A percentile compares a stretch with the other conserved stretches of the same genome.
phyloP scores from a whole-genome alignment of 1,140 invertebrate species.

The Eciton burchellii region DNA sequence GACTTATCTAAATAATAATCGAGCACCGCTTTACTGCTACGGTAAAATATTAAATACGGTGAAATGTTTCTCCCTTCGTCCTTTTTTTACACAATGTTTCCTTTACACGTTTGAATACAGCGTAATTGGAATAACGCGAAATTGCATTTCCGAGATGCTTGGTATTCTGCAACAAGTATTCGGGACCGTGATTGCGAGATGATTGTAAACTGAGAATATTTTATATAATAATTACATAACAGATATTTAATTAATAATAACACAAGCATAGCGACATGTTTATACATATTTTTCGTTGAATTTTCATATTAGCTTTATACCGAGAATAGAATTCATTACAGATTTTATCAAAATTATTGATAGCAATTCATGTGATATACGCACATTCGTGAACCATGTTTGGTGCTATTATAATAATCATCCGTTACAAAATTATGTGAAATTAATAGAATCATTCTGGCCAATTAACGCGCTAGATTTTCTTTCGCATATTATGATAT shows the following conservation, averaged over 20 bases:
- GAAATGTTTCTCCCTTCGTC: not conserved
- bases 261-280: not conserved
- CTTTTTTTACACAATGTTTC: not conserved
- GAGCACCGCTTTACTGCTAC: not conserved
- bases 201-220: not conserved
- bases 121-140: not conserved
- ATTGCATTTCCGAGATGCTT: not conserved
- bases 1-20: slow-evolving; percentile 39
- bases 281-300: slow-evolving; percentile 10
- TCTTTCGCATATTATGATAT: no score
- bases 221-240: slow-evolving; percentile 5
- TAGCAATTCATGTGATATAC: not conserved
- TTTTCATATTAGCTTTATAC: not conserved
- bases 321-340: not conserved
- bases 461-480: not conserved
- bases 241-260: slow-evolving; percentile 17
- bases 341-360: slow-evolving; percentile 8
- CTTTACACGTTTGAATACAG: not conserved
- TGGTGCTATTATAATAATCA: not conserved
- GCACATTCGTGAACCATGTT: not conserved
- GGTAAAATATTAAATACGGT: not conserved
- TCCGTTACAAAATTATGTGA: not conserved
- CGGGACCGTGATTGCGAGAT: slow-evolving; percentile 2
- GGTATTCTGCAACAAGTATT: slow-evolving; percentile 21
- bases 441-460: slow-evolving; percentile 36